phyloP scores from a whole-genome alignment of 2,797 vertebrate genomes.

The Tapirus indicus region DNA sequence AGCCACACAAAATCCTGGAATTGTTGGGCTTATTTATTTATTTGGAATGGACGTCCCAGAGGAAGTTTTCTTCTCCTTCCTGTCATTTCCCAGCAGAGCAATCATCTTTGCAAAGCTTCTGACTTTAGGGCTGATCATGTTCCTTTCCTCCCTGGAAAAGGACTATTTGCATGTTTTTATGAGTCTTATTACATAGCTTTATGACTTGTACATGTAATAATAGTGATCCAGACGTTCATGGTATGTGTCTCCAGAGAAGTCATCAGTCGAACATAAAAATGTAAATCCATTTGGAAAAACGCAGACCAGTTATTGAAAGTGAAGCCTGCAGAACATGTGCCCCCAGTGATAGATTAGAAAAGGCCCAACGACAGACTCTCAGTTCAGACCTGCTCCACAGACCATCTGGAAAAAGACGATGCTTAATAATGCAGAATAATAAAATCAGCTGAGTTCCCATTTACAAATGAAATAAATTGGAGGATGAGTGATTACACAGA shows the following conservation, averaged over 20 bases:
- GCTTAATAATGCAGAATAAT: conserved; percentile 76
- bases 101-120: conserved; percentile 47
- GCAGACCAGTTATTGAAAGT: conserved; percentile 75
- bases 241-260: conserved; percentile 76
- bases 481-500: conserved; percentile 42
- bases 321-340: conserved; percentile 64
- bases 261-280: conserved; percentile 79
- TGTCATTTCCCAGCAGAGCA: conserved; percentile 14
- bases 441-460: conserved; percentile 59
- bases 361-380: conserved; percentile 33
- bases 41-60: neutral
- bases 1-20: neutral
- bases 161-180: conserved; percentile 77
- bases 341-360: conserved; percentile 66
- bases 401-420: conserved; percentile 75
- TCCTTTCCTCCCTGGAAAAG: conserved; percentile 69
- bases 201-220: conserved; percentile 81
- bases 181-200: conserved; percentile 80
- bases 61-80: neutral
- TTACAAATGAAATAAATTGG: conserved; percentile 69
- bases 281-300: conserved; percentile 79
- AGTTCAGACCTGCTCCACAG: conserved; percentile 54
- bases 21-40: neutral
- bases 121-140: conserved; percentile 57
- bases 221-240: conserved; percentile 59